These are phyloP conservation scores for Lingula anatina DNA, from an alignment of 2,888 invertebrate species.

Conservation along the genomic window DNA sequence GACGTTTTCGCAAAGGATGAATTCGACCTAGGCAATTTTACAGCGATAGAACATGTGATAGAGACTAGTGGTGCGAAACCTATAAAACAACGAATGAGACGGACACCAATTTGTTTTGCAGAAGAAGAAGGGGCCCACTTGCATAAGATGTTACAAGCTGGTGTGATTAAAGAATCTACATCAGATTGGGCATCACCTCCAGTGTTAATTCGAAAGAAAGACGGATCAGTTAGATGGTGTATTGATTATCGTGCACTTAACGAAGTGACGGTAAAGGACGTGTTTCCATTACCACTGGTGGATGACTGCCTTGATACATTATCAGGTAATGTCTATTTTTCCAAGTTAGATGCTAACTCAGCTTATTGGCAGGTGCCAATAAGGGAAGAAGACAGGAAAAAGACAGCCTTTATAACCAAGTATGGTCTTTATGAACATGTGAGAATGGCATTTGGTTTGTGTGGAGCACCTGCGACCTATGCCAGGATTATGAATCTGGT, in stretches of 20 bases:
- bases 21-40: conserved; percentile 9
- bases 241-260: conserved; percentile 14
- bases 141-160: conserved; percentile 10
- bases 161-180: conserved; percentile 7
- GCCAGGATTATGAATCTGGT: conserved; percentile 7
- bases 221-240: conserved; percentile 11
- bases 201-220: conserved; percentile 12
- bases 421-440: conserved; percentile 2
- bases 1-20: conserved; percentile 11
- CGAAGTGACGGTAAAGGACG: conserved; percentile 10
- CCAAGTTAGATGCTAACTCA: conserved; percentile 16
- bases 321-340: conserved; percentile 11
- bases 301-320: conserved; percentile 15
- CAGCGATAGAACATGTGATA: conserved; percentile 12
- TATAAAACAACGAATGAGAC: conserved; percentile 11
- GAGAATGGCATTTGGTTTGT: conserved; percentile 5
- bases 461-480: conserved; percentile 10
- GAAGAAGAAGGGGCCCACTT: conserved; percentile 13
- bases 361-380: conserved; percentile 16
- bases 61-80: conserved; percentile 11
- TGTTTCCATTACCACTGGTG: conserved; percentile 12
- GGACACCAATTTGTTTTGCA: conserved; percentile 12
- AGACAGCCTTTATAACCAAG: conserved; percentile 4
- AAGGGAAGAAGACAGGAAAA: conserved; percentile 1
- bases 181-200: conserved; percentile 13